Base-by-base conservation (phyloP, 2,888 invertebrate species). In the Prostheceraeus crozeri region DNA sequence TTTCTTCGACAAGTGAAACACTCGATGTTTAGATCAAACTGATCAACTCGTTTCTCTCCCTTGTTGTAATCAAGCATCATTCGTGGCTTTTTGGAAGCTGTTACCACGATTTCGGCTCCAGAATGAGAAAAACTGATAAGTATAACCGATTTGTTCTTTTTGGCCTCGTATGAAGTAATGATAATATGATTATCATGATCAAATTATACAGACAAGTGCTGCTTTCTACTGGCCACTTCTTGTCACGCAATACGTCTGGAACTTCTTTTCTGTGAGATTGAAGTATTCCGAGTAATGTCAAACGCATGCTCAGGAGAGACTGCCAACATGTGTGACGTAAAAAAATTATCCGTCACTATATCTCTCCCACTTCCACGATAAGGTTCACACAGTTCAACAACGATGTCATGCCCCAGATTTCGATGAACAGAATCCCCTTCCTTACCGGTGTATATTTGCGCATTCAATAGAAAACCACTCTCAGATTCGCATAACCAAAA, bases 311-410 rank as follows among this genome's bases (percentile, higher is more conserved):
- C n/a, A n/a, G n/a, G n/a, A n/a, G n/a, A n/a, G n/a, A 40, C 23
- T 14, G 40, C 40, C 40, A 40, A 23, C 8, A 23, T 21, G 40
- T 40, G 40, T 19, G 40, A 19, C 23, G 40, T 40, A 23, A 40
- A 40, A 40, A 40, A 40, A n/a, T 40, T 40, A n/a, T 40, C 40
- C 6, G 40, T 40, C 6, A 40, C 40, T 6, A 14, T 40, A 40
- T 40, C 40, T 16, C 40, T 14, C 16, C 40, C 40, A 40, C 16
- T 40, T 6, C 19, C 19, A 23, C 16, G 19, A 23, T 40, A 40
- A 8, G 6, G 4, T 40, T 40, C 40, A 6, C 8, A 40, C 19
- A 40, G 40, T 4, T 40, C 19, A 16, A 40, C 6, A 4, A 40
- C 40, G 19, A 40, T 23, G 40, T 33, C 8, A 10, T 33, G 8